Percentiles rank a stretch among this genome's conserved stretches.
phyloP scores from a whole-genome alignment of 1,140 invertebrate species.

The Leptoteleia sp. region DNA sequence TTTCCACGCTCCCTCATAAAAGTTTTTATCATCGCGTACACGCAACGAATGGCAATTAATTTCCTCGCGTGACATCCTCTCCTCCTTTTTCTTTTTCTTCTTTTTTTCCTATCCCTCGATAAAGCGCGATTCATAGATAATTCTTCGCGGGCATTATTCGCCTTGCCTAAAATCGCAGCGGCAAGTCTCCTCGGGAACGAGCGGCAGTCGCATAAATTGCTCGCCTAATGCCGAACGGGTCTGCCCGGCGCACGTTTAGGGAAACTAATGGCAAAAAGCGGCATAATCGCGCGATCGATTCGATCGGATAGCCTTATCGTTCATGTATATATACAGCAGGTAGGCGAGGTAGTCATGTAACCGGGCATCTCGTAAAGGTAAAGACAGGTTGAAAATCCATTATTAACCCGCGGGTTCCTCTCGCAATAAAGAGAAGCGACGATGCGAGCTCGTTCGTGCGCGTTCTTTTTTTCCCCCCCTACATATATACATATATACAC shows the following conservation, averaged over 20 bases:
- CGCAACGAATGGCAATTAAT: conserved; percentile 39
- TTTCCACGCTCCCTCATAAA: conserved; percentile 1
- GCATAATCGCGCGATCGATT: conserved; percentile 71
- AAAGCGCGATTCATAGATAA: conserved; percentile 44
- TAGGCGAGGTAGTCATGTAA: conserved; percentile 71
- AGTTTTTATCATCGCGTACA: conserved; percentile 3
- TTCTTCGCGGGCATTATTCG: conserved; percentile 43
- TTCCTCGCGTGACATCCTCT: conserved; percentile 27
- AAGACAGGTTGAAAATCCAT: conserved; percentile 78
- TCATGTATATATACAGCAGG: conserved; percentile 76
- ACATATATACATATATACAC: conserved; percentile 37
- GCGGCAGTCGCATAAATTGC: conserved; percentile 58
- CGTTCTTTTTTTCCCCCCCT: too few relatives aligned
- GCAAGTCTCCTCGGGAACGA: conserved; percentile 31
- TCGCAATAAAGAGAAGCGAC: conserved; percentile 72
- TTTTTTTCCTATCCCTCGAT: conserved; percentile 28
- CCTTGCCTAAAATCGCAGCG: conserved; percentile 56
- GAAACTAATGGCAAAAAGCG: conserved; percentile 76
- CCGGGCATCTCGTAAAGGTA: conserved; percentile 75
- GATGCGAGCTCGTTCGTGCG: conserved; percentile 54
- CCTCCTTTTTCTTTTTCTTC: too few relatives aligned
- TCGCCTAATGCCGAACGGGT: conserved; percentile 65
- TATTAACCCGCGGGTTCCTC: conserved; percentile 72
- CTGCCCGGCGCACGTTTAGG: conserved; percentile 72
- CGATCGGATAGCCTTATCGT: conserved; percentile 70